A percentile compares a stretch with the other conserved stretches of the same genome.
Evolutionary conservation across 2,888 invertebrate species (phyloP).

Genomic region (Aricia artaxerxes): DNA sequence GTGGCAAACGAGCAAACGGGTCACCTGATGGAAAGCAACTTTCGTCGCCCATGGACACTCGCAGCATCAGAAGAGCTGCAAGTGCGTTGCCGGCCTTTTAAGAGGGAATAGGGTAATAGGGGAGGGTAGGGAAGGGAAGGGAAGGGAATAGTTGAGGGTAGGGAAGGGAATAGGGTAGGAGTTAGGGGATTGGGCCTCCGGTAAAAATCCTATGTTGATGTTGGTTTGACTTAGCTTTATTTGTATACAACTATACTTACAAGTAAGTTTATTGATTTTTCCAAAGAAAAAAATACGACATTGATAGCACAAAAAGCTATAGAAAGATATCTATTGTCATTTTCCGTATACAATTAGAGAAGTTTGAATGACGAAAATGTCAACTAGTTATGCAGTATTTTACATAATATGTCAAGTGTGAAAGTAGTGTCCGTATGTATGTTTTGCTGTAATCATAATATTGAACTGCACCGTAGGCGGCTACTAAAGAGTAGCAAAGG

Average conservation of each 20-base stretch:
- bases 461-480: conserved; percentile 9
- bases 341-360: conserved; percentile 8
- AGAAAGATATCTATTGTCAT: neutral
- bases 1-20: no score
- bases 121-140: no score
- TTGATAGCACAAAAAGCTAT: neutral
- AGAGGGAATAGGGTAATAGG: no score
- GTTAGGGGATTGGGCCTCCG: no score
- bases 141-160: no score
- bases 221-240: neutral
- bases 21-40: no score
- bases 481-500: neutral
- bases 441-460: conserved; percentile 26
- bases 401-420: conserved; percentile 33
- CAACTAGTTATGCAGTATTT: conserved; percentile 27
- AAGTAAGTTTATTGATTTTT: neutral
- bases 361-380: conserved; percentile 17
- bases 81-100: no score
- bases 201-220: no score
- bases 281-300: neutral
- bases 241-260: neutral
- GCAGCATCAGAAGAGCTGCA: no score
- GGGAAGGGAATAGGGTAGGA: no score
- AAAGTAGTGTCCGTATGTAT: conserved; percentile 28
- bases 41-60: no score